A percentile compares a stretch with the other conserved stretches of the same genome.
Evolutionary conservation across 1,140 invertebrate genomes (phyloP).

Genomic region (Pissodes strobi): DNA sequence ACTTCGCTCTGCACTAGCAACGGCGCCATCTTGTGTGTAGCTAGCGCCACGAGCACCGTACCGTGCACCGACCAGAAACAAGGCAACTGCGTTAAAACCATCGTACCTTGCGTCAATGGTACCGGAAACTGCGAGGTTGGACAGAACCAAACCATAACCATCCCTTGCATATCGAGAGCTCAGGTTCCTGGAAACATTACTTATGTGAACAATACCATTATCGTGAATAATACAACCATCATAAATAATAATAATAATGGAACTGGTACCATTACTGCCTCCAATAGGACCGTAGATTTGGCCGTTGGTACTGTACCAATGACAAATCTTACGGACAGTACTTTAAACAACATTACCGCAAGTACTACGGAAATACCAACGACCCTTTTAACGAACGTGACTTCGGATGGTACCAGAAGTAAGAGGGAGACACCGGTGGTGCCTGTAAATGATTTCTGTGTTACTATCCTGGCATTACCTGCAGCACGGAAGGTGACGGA

Average conservation of each 20-base stretch:
- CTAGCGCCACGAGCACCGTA: constrained; percentile 37
- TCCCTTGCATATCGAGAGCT: constrained; percentile 42
- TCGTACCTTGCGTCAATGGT: constrained; percentile 40
- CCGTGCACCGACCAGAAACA: constrained; percentile 35
- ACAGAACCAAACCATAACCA: constrained; percentile 28
- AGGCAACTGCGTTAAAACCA: constrained; percentile 37
- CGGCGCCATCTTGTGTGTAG: constrained; percentile 46
- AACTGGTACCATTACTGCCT: too few species aligned
- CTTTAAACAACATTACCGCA: neutral
- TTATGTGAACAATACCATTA: constrained; percentile 41
- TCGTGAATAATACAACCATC: constrained; percentile 27
- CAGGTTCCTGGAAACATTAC: constrained; percentile 38
- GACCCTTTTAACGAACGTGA: too few species aligned
- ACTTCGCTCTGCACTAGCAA: constrained; percentile 42
- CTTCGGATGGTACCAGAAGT: constrained; percentile 7
- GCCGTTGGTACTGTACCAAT: constrained; percentile 6
- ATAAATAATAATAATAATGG: constrained; percentile 17
- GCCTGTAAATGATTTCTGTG: constrained; percentile 35
- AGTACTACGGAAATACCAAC: too few species aligned
- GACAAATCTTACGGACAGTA: neutral
- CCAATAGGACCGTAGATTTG: neutral
- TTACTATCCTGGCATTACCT: constrained; percentile 41
- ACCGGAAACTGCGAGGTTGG: constrained; percentile 29
- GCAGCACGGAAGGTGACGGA: constrained; percentile 36
- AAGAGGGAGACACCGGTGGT: constrained; percentile 15